Percentiles rank a stretch among this genome's conserved stretches.
These are phyloP conservation scores for Nomada fabriciana DNA, from an alignment of 2,888 invertebrate species.

Conservation along the genomic window DNA sequence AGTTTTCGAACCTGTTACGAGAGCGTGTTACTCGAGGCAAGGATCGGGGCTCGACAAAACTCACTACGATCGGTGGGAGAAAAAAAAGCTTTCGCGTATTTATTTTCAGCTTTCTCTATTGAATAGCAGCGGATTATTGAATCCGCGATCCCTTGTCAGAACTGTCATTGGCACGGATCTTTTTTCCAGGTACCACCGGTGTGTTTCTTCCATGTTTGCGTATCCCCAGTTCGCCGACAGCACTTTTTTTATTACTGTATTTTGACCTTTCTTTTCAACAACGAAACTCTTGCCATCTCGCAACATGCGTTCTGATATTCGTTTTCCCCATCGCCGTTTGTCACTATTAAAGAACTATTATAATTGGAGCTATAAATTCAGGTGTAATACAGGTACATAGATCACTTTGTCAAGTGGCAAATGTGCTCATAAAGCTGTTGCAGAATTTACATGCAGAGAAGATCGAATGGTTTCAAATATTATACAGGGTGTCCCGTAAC, in stretches of 20 bases:
- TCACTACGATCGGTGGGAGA: slow-evolving; percentile 7
- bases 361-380: slow-evolving; percentile 24
- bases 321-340: background rate
- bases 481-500: no score
- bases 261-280: slow-evolving; percentile 10
- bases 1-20: slow-evolving; percentile 10
- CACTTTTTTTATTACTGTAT: background rate
- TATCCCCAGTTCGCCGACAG: background rate
- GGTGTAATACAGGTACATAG: background rate
- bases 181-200: slow-evolving; percentile 14
- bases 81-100: slow-evolving; percentile 56
- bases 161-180: slow-evolving; percentile 62
- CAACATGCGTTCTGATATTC: background rate
- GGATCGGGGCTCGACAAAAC: slow-evolving; percentile 37
- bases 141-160: slow-evolving; percentile 60
- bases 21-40: slow-evolving; percentile 40
- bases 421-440: no score
- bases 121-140: slow-evolving; percentile 69
- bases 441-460: no score
- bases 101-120: slow-evolving; percentile 67
- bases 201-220: slow-evolving; percentile 55
- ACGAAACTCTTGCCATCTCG: slow-evolving; percentile 42
- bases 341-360: slow-evolving; percentile 22
- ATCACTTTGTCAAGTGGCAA: no score
- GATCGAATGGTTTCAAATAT: no score